Percentiles rank a stretch among this genome's conserved stretches.
Evolutionary conservation across 2,113 vertebrate genomes (phyloP).

Genomic region (Grallaria varia): DNA sequence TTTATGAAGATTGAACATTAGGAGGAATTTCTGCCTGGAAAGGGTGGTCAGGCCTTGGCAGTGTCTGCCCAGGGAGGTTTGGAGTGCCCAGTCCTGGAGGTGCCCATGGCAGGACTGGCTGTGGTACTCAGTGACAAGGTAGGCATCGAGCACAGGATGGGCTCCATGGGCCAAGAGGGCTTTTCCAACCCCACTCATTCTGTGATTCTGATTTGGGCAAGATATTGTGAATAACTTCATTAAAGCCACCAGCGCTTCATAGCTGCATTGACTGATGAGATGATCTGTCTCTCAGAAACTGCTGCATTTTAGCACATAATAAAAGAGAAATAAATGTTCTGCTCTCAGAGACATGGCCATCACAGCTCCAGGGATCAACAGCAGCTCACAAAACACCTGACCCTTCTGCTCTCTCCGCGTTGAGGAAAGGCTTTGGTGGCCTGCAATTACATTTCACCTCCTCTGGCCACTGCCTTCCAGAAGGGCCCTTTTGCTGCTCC

Average conservation of each 20-base stretch:
- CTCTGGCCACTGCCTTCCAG: neutral
- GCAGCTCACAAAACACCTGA: neutral
- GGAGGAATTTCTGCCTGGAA: neutral
- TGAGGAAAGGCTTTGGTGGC: neutral
- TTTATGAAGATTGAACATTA: neutral
- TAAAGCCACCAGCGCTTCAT: neutral
- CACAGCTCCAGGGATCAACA: neutral
- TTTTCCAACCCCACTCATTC: neutral
- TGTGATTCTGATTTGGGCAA: neutral
- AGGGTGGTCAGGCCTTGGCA: fast-evolving
- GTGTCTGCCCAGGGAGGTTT: neutral
- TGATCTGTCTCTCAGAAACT: neutral
- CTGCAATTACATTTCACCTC: neutral
- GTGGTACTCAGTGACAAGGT: neutral
- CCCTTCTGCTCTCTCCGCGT: neutral
- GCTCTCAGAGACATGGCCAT: neutral
- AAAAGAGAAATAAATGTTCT: neutral
- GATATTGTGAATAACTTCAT: neutral
- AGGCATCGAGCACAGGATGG: neutral
- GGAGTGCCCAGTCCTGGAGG: neutral
- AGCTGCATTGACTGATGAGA: neutral
- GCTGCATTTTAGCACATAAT: neutral
- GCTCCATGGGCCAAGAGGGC: fast-evolving
- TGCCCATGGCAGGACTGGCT: neutral
- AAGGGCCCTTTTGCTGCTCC: neutral